Percentiles rank a stretch among this genome's conserved stretches.
Evolutionary conservation across 1,140 invertebrate genomes (phyloP).

Genomic region (Neotoxoptera formosana): DNA sequence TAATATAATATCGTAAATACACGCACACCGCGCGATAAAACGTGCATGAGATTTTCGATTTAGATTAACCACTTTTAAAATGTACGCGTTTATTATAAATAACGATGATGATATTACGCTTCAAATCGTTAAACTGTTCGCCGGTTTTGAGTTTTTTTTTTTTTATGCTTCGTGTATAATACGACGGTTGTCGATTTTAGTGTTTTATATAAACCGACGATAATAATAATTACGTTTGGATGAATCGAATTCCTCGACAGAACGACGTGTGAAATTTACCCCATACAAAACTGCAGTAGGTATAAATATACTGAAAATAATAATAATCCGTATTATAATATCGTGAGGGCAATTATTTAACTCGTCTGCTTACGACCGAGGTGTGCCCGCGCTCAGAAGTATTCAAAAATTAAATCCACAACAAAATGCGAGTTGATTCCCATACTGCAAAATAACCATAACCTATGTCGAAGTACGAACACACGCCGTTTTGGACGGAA

Average conservation of each 20-base stretch:
- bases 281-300: too few relatives aligned
- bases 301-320: too few relatives aligned
- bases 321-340: too few relatives aligned
- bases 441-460: neutral
- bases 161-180: neutral
- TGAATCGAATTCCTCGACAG: neutral
- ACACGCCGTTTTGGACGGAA: neutral
- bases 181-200: neutral
- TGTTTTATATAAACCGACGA: neutral
- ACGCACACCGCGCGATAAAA: neutral
- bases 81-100: neutral
- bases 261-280: neutral
- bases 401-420: neutral
- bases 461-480: neutral
- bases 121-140: neutral
- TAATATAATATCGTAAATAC: constrained; percentile 5
- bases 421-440: neutral
- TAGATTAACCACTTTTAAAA: neutral
- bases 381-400: neutral
- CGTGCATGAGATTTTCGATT: neutral
- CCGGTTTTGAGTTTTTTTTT: neutral
- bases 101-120: neutral
- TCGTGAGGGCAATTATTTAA: too few relatives aligned
- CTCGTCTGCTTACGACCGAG: too few relatives aligned
- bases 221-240: neutral